Base-by-base conservation (phyloP, 1,140 invertebrate genomes). In the Orius insidiosus region DNA sequence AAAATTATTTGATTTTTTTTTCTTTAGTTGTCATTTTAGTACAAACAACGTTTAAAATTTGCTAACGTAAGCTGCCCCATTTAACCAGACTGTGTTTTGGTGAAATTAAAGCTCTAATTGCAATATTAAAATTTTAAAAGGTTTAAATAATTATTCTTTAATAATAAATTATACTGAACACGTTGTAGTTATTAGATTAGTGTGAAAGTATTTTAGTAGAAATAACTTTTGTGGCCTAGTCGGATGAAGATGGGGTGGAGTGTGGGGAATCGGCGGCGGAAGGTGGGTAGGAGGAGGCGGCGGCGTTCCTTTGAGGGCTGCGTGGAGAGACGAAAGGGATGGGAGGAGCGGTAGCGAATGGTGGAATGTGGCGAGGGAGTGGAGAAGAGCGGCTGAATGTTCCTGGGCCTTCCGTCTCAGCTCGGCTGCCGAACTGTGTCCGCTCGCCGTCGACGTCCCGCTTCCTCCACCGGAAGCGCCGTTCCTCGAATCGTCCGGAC, bases 361-460 rank as follows among this genome's bases (percentile, higher is more conserved):
- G 32, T 59, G 58, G 49, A 67, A 64, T 48, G 55, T 66, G 32
- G 64, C 65, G 16, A 84, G 63, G 13, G 74, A 78, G 56, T 83
- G 80, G 41, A 85, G 61, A 8, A 86, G 65, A 0, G 85, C 85
- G 0, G 86, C 85, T 1, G 84, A 85, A 60, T 92, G 86, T 58
- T 90, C 87, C 59, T 89, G 84, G 0, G 86, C 86, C 60, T 90
- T 90, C 16, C 86, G 70, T 9, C 86, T 68, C 6, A 90, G 64
- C 56, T 90, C 85, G 1, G 85, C 85, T 11, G 90, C 80, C 60
- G 81, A 86, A 48, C 77, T 78, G n/a, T 75, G 80, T 46, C 82
- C 70, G 35, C 53, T 52, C 10, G 51, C 51, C 48, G 7, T 43
- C 36, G 2, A 35, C 39, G 18, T 46, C 41, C 3, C 48, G 30